phyloP scores from a whole-genome alignment of 2,888 invertebrate species.

The Nasonia oneida region DNA sequence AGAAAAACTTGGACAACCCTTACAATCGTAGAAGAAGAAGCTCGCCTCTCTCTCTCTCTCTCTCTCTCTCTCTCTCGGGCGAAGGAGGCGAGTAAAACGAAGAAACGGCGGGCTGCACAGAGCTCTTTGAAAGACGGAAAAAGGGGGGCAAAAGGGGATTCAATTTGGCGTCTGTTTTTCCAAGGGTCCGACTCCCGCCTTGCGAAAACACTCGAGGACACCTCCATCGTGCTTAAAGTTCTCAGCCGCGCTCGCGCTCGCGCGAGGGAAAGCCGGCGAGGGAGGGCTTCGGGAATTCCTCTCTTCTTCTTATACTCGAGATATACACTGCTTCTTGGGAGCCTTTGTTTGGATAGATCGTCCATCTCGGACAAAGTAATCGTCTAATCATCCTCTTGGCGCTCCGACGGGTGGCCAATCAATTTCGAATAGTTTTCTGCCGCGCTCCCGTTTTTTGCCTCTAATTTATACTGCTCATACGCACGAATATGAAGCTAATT shows the following conservation, averaged over 20 bases:
- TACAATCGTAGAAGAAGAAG: conserved; percentile 38
- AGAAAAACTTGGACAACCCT: conserved; percentile 55
- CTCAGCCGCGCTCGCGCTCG: conserved; percentile 19
- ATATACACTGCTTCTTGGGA: conserved; percentile 18
- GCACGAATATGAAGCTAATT: background rate
- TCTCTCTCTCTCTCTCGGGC: background rate
- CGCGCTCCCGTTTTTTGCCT: background rate
- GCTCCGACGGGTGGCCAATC: conserved; percentile 49
- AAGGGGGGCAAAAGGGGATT: conserved; percentile 70
- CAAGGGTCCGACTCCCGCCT: conserved; percentile 79
- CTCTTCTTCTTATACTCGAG: background rate
- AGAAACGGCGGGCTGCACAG: conserved; percentile 27
- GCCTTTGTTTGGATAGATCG: conserved; percentile 61
- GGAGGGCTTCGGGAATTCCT: conserved; percentile 46
- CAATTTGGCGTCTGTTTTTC: conserved; percentile 79
- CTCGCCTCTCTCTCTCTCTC: background rate
- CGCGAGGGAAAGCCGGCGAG: conserved; percentile 35
- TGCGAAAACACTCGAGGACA: conserved; percentile 79
- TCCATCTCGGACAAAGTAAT: conserved; percentile 62
- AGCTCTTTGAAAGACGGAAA: conserved; percentile 54
- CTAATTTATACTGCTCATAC: background rate
- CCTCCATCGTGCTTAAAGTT: conserved; percentile 72
- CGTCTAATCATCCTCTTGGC: conserved; percentile 62
- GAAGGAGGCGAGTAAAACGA: conserved; percentile 25
- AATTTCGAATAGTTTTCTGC: conserved; percentile 35